phyloP scores from a whole-genome alignment of 2,113 vertebrate species.

The Melanostigma gelatinosum region DNA sequence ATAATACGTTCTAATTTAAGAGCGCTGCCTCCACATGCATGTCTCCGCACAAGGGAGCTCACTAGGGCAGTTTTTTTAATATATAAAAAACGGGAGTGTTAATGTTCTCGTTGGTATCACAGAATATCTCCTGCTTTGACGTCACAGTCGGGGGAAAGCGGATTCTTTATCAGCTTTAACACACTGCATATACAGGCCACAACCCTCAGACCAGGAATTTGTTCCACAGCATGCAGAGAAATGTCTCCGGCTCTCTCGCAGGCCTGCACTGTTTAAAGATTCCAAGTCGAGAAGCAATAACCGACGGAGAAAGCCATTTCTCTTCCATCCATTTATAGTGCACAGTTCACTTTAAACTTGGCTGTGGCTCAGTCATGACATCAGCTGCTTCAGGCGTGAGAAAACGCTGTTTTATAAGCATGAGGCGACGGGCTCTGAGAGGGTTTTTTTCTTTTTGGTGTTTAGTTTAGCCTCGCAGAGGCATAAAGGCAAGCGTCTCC shows the following conservation, averaged over 20 bases:
- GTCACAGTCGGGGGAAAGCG: neutral
- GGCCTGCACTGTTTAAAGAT: conserved; percentile 61
- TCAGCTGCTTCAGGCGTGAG: conserved; percentile 81
- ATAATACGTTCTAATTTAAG: conserved; percentile 76
- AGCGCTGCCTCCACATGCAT: conserved; percentile 19
- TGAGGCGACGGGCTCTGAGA: conserved; percentile 50
- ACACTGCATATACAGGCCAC: conserved; percentile 24
- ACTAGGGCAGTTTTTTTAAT: neutral
- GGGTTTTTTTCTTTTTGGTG: conserved; percentile 37
- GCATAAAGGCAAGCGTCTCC: conserved; percentile 52
- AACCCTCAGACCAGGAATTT: conserved; percentile 57
- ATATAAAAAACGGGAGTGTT: neutral
- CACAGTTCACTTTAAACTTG: conserved; percentile 72
- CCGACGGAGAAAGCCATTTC: conserved; percentile 63
- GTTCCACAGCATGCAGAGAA: conserved; percentile 40
- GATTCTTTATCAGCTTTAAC: conserved; percentile 3
- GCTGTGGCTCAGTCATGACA: conserved; percentile 73
- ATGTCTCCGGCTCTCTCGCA: conserved; percentile 38
- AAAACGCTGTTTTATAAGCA: conserved; percentile 75
- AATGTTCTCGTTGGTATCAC: conserved; percentile 17
- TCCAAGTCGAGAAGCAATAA: conserved; percentile 61
- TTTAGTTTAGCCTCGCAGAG: conserved; percentile 71
- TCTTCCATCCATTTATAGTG: conserved; percentile 73
- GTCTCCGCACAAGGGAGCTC: conserved; percentile 2
- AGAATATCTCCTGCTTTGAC: conserved; percentile 6